Evolutionary conservation across 2,113 vertebrate species (phyloP).

Genomic region (Aleadryas rufinucha): DNA sequence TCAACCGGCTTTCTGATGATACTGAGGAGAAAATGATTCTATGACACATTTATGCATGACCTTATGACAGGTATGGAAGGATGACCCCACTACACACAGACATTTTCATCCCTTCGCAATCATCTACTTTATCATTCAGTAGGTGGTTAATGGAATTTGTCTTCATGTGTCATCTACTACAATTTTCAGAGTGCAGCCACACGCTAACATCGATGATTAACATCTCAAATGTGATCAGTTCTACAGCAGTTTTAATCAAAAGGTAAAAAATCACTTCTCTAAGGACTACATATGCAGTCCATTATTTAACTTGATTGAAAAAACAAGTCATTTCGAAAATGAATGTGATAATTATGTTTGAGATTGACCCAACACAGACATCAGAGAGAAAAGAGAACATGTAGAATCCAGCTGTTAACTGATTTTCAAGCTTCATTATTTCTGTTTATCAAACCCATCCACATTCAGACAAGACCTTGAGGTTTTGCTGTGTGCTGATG

Average conservation of each 20-base stretch:
- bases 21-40: neutral
- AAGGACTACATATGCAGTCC: neutral
- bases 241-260: conserved; percentile 10
- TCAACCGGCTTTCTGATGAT: neutral
- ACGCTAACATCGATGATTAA: neutral
- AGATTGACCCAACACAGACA: neutral
- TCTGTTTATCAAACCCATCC: neutral
- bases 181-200: neutral
- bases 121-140: neutral
- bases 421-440: neutral
- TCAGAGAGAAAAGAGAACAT: neutral
- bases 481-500: neutral
- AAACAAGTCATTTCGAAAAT: neutral
- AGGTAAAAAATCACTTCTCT: neutral
- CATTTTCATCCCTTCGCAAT: neutral
- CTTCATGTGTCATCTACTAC: neutral
- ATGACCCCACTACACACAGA: neutral
- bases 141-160: conserved; percentile 4
- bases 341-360: neutral
- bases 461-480: neutral
- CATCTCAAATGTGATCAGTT: neutral
- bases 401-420: neutral
- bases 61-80: neutral
- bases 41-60: neutral
- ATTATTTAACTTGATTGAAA: neutral